These are phyloP conservation scores for Martes martes DNA, from an alignment of 2,113 vertebrate species.

Conservation along the genomic window DNA sequence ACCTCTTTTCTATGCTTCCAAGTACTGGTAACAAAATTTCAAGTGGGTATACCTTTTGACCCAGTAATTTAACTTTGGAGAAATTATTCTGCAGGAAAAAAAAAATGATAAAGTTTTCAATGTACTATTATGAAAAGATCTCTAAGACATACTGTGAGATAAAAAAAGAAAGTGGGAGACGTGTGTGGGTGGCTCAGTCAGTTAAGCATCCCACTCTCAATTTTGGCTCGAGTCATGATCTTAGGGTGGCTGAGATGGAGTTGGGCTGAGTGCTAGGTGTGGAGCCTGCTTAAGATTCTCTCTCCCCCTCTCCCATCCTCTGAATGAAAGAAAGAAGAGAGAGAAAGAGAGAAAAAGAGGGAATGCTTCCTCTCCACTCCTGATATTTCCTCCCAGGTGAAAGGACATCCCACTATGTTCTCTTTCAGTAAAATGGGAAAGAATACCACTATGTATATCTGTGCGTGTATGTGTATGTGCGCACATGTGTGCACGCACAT, in stretches of 20 bases:
- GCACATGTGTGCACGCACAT: fast-evolving
- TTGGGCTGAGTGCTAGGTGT: neutral
- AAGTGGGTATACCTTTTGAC: neutral
- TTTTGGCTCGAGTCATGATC: neutral
- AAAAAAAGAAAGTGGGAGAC: neutral
- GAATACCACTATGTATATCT: neutral
- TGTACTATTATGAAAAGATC: constrained; percentile 7
- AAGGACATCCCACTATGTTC: neutral
- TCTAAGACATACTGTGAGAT: neutral
- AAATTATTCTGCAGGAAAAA: neutral
- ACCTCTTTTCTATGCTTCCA: constrained; percentile 12
- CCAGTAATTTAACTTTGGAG: neutral
- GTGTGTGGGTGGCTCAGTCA: neutral
- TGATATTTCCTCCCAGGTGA: neutral
- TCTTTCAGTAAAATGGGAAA: neutral
- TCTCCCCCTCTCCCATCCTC: neutral
- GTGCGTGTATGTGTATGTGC: neutral
- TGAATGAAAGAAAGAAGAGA: neutral
- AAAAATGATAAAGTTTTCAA: neutral
- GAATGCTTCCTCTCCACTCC: neutral
- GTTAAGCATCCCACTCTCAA: neutral
- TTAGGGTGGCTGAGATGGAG: neutral
- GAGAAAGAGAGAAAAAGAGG: neutral
- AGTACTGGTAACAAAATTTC: neutral
- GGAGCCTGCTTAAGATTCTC: neutral